Base-by-base conservation (phyloP, 1,140 invertebrate species). In the Euura saliciscinereae region DNA sequence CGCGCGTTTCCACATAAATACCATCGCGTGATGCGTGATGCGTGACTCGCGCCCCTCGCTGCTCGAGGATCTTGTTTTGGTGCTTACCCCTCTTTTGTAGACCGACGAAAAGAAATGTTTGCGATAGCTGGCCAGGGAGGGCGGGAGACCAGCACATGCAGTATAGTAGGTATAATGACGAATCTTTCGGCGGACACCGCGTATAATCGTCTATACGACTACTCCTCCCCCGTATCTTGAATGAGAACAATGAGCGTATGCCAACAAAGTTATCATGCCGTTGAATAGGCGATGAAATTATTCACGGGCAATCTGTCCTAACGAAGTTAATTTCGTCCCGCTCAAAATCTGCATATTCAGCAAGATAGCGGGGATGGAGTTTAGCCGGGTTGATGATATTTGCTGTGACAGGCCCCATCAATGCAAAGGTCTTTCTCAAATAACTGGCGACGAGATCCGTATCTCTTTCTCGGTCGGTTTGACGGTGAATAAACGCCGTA, bases 301-400 rank as follows among this genome's bases (percentile, higher is more conserved):
- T 84, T 84, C 83, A 84, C 83, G 81, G 82, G 80, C 83, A 84
- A 84, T 84, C 83, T 84, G 83, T 84, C 83, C 79, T 83, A 84
- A 84, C 82, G 78, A 78, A 83, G 82, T 84, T 84, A 84, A 83
- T 84, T 84, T 83, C 80, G 81, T 77, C 74, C 73, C 75, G 75
- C 74, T 76, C 75, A 78, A 80, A 84, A 84, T 84, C 81, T 84
- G 77, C 81, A 83, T 84, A 84, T 84, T 82, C 80, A 78, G 75
- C 72, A 76, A 80, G 80, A 79, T 79, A 81, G 77, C 74, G 68
- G 45, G 44, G 10, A 45, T 6, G 68, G 28, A 13, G 44, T 46
- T 7, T 43, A 44, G 44, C 68, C 11, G 68, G 66, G 66, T 28
- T 67, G 66, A 67, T 67, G 66, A 67, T 67, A 67, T 67, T 67